These are phyloP conservation scores for Meriones unguiculatus DNA, from an alignment of 2,113 vertebrate species.

Conservation along the genomic window DNA sequence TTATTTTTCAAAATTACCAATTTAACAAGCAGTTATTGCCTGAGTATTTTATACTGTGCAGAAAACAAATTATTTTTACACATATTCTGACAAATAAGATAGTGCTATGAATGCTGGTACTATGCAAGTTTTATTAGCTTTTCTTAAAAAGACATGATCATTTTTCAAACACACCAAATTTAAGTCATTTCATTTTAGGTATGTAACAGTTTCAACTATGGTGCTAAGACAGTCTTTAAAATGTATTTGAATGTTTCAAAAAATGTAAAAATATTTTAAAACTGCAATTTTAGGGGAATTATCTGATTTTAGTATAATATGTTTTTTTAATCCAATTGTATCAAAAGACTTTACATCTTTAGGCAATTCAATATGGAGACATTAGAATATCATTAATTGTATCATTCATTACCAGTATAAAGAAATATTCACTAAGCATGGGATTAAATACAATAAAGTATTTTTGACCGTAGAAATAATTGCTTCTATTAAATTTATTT, in stretches of 20 bases:
- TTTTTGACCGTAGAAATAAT: background rate
- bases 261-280: conserved; percentile 34
- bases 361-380: background rate
- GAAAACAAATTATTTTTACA: conserved; percentile 49
- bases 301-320: background rate
- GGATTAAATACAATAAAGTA: conserved; percentile 20
- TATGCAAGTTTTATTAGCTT: conserved; percentile 40
- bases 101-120: conserved; percentile 24
- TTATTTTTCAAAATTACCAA: conserved; percentile 56
- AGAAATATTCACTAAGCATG: background rate
- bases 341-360: background rate
- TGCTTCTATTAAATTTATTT: background rate
- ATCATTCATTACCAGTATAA: background rate
- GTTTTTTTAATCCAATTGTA: background rate
- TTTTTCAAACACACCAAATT: conserved; percentile 52
- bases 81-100: background rate
- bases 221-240: background rate
- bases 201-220: background rate
- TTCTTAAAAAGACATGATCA: background rate
- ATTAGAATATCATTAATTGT: background rate
- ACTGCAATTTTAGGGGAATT: background rate
- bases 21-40: conserved; percentile 10
- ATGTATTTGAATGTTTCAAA: conserved; percentile 26
- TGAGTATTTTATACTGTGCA: background rate
- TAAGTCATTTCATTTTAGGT: conserved; percentile 4